A percentile compares a stretch with the other conserved stretches of the same genome.
Evolutionary conservation across 2,888 invertebrate genomes (phyloP).

Genomic region (Orthosia cruda): DNA sequence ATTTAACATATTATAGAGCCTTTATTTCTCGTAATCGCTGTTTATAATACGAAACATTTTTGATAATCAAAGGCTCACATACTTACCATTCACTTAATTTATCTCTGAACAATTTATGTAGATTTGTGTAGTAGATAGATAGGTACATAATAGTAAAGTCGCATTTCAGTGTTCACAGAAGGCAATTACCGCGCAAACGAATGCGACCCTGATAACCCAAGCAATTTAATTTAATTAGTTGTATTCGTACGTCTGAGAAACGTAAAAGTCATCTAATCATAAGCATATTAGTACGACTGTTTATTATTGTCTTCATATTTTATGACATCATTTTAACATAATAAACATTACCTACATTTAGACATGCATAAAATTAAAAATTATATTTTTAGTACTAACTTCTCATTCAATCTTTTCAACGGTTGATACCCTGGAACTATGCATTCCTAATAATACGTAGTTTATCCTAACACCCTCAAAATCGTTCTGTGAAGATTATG

Average conservation of each 20-base stretch:
- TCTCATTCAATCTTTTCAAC: neutral
- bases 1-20: neutral
- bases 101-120: too few relatives aligned
- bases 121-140: neutral
- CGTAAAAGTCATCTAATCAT: neutral
- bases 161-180: neutral
- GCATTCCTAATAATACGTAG: neutral
- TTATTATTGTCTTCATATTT: neutral
- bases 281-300: conserved; percentile 2
- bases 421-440: neutral
- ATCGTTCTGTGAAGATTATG: neutral
- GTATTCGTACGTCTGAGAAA: conserved; percentile 8
- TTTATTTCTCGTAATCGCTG: neutral
- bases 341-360: neutral
- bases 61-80: neutral
- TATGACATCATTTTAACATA: neutral
- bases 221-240: conserved; percentile 33
- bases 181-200: conserved; percentile 18
- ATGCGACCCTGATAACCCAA: conserved; percentile 34
- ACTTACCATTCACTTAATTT: neutral
- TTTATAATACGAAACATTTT: neutral
- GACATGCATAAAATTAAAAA: neutral
- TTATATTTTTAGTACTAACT: neutral
- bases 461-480: too few relatives aligned
- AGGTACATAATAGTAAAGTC: neutral